These are phyloP conservation scores for Leucophenga varia DNA, from an alignment of 1,140 invertebrate genomes.

Conservation along the genomic window DNA sequence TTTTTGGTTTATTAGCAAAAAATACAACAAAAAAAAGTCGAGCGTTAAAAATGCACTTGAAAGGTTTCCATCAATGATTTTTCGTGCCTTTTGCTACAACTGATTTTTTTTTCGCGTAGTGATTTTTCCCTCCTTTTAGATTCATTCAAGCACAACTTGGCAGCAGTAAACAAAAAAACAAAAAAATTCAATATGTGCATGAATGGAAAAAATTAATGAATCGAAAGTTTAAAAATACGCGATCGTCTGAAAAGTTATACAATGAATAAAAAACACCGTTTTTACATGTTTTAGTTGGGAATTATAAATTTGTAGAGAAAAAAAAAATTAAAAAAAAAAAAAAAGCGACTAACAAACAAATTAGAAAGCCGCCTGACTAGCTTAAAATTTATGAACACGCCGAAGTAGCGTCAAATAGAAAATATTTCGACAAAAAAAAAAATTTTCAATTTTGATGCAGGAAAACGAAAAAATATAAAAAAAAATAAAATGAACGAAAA, in stretches of 20 bases:
- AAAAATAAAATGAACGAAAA: slow-evolving; percentile 16
- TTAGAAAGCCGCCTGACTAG: slow-evolving; percentile 47
- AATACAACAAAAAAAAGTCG: too few species aligned
- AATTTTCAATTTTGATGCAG: slow-evolving; percentile 14
- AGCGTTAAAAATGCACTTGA: slow-evolving; percentile 13
- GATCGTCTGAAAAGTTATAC: slow-evolving; percentile 48
- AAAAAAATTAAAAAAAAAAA: slow-evolving; percentile 23
- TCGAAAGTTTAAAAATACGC: too few species aligned
- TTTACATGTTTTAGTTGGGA: too few species aligned
- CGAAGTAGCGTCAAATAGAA: too few species aligned
- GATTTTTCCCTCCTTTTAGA: slow-evolving; percentile 26
- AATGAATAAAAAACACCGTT: slow-evolving; percentile 29
- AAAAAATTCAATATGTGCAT: slow-evolving; percentile 36
- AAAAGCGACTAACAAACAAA: slow-evolving; percentile 27
- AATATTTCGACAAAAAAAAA: too few species aligned
- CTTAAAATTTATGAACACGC: too few species aligned
- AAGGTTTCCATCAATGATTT: slow-evolving; percentile 29
- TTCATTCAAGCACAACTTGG: too few species aligned
- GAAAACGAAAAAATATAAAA: slow-evolving; percentile 39
- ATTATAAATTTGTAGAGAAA: slow-evolving; percentile 21
- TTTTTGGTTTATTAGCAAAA: too few species aligned
- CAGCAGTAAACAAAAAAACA: slow-evolving; percentile 6
- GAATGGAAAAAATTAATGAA: slow-evolving; percentile 23
- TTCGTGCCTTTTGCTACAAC: too few species aligned
- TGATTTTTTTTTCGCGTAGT: slow-evolving; percentile 6